These are phyloP conservation scores for Embidobia sp. DNA, from an alignment of 2,888 invertebrate species.

Conservation along the genomic window DNA sequence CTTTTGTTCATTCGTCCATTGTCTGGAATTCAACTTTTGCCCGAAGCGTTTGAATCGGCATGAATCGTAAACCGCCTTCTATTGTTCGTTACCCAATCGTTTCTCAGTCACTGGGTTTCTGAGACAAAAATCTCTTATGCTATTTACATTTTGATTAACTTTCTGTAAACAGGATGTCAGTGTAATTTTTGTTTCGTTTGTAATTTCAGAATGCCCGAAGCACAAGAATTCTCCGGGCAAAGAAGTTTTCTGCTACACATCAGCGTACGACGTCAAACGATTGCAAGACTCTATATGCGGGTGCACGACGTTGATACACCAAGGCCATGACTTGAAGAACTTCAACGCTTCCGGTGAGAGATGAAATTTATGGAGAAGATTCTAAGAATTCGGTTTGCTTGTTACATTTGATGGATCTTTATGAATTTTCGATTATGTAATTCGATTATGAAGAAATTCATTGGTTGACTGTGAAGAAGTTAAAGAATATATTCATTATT, in stretches of 20 bases:
- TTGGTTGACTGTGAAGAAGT: not conserved
- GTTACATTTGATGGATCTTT: too few species aligned
- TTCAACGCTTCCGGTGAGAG: constrained; percentile 76
- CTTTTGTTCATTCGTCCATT: too few species aligned
- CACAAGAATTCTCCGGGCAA: constrained; percentile 75
- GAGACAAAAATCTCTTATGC: not conserved
- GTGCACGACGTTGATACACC: constrained; percentile 78
- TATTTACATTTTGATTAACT: constrained; percentile 38
- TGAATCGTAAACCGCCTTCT: too few species aligned
- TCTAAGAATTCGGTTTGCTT: too few species aligned
- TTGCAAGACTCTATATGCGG: constrained; percentile 75
- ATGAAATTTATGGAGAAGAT: constrained; percentile 33
- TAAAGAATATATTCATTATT: too few species aligned
- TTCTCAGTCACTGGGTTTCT: too few species aligned
- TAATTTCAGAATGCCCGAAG: constrained; percentile 76
- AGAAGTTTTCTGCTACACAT: constrained; percentile 78
- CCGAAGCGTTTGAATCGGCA: too few species aligned
- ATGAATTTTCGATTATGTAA: constrained; percentile 3
- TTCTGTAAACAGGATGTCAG: constrained; percentile 22
- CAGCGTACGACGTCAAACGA: constrained; percentile 67
- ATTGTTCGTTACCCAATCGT: too few species aligned
- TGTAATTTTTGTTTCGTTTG: constrained; percentile 34
- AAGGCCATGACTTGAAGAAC: constrained; percentile 76
- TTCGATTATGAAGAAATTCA: not conserved
- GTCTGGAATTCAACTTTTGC: too few species aligned